Evolutionary conservation across 92 coral and sea anemone genomes (phyloP), one percentile per base, ranked within the genome.

Genomic region (Desmophyllum pertusum): DNA sequence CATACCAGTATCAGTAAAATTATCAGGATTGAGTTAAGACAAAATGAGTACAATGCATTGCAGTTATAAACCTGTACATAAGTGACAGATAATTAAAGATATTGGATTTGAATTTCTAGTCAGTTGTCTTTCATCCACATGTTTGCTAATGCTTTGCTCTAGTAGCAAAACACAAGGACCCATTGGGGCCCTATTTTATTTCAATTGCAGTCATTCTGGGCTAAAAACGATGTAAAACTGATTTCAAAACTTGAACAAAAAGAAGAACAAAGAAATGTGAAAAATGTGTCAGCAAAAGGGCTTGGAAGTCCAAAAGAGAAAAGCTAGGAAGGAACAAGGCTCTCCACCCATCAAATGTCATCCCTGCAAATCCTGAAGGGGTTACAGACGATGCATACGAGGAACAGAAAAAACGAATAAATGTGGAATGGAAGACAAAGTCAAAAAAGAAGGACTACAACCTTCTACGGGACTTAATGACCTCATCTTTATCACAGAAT

Each of bases 171-270:
- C n/a, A n/a, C n/a, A n/a, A n/a, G n/a, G n/a, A n/a, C n/a, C n/a
- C n/a, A n/a, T n/a, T n/a, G n/a, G n/a, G n/a, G n/a, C n/a, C n/a
- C n/a, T 33, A 6, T 66, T 35, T 10, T 1, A 31, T 4, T 66
- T 23, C 21, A 30, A 18, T 68, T 68, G 73, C 73, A 68, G 48
- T 68, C 46, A 68, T 68, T 68, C 45, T 68, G 73, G 46, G 46
- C 73, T 37, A 68, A 67, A 68, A 36, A 68, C 17, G 3, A 68
- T n/a, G n/a, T n/a, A 38, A 38, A 46, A 68, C 45, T 5, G 73
- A 19, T 68, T 68, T 68, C 46, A 36, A 18, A 68, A 68, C 46
- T 19, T 68, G 27, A 68, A 68, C 73, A 68, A 68, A 38, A 37
- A 68, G 45, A 68, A 37, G 27, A 68, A 68, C 45, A 68, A 38